phyloP scores from a whole-genome alignment of 2,113 vertebrate species.

The Gasterosteus aculeatus region DNA sequence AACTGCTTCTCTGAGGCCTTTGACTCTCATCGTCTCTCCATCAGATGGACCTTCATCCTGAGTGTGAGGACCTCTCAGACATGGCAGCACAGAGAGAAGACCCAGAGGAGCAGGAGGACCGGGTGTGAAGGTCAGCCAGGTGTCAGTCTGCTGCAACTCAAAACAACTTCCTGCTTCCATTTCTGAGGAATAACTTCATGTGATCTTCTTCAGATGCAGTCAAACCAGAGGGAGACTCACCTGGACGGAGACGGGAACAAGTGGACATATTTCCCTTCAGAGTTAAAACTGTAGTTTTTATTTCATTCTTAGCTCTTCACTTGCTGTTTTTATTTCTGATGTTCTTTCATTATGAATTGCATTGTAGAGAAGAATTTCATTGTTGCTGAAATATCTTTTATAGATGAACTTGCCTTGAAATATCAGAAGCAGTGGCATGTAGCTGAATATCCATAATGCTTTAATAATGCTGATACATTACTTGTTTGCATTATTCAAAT shows the following conservation, averaged over 20 bases:
- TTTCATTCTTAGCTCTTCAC: background rate
- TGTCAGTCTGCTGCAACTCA: background rate
- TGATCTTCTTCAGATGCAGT: background rate
- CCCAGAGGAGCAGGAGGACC: background rate
- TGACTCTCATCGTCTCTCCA: no score
- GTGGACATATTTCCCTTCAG: background rate
- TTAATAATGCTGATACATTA: background rate
- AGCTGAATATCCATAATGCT: background rate
- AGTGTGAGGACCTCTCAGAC: background rate
- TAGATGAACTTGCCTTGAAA: background rate
- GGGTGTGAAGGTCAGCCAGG: background rate
- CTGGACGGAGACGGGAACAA: background rate
- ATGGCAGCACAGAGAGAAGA: background rate
- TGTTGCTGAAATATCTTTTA: background rate
- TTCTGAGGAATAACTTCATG: background rate
- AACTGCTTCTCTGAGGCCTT: no score
- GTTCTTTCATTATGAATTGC: background rate
- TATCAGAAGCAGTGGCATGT: background rate
- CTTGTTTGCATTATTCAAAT: background rate
- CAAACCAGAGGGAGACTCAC: background rate
- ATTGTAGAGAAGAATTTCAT: background rate
- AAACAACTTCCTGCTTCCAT: background rate
- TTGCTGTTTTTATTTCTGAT: background rate
- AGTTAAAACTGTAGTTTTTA: no score
- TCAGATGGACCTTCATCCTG: background rate